Evolutionary conservation across 2,113 vertebrate genomes (phyloP), one percentile per base, ranked within the genome.

Genomic region (Mola mola): DNA sequence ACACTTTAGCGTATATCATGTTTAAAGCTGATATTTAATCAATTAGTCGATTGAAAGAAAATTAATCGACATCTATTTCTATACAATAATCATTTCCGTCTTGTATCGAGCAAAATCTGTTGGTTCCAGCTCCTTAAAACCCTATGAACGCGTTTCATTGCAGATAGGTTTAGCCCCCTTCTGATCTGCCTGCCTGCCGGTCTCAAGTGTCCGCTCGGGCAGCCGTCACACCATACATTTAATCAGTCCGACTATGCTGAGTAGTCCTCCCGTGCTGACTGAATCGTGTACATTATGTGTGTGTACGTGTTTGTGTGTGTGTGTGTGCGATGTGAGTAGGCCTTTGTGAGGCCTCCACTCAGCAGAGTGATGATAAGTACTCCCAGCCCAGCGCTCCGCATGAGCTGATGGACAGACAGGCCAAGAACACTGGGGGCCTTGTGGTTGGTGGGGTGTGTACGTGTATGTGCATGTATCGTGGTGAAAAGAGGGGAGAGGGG

Each of bases 361-460:
- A 90, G 75, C 78, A 76, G 78, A 87, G 88, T 84, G 88, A 87
- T 89, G 89, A 90, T 89, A 89, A 92, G 90, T 88, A 90, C 78
- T 89, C 85, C 85, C 81, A 88, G 78, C 84, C 80, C 81, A 84
- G 82, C 56, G 65, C 81, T 84, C 64, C 69, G 65, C 84, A 83
- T 75, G 82, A 88, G 82, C 86, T 86, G 89, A 90, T 82, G 85
- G 88, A 83, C 81, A 72, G 79, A 81, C 79, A 63, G 78, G 61
- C 56, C 72, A 61, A 59, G 83, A 92, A 92, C 92, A 92, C 87
- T 89, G 78, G 82, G 75, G 66, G 87, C 88, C 87, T 92, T 92
- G 92, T 93, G 85, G 80, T 75, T 24, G 47, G 8, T 41, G 28
- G 48, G 5, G 37, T 17, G 16, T 17, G 37, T 38, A 15, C 37